These are phyloP conservation scores for Nipponacmea schrenckii DNA, from an alignment of 2,888 invertebrate species.

Conservation along the genomic window DNA sequence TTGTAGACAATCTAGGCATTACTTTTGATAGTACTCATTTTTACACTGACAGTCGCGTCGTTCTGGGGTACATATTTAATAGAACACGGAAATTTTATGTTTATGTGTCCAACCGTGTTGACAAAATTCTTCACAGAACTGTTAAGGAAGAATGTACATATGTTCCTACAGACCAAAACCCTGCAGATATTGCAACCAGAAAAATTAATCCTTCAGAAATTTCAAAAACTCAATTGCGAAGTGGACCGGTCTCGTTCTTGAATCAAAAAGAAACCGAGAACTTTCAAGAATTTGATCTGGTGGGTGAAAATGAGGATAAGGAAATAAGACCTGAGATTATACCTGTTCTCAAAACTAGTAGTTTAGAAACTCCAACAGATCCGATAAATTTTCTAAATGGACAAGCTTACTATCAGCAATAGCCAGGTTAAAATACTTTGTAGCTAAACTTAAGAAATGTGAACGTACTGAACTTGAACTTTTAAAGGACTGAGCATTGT, in stretches of 20 bases:
- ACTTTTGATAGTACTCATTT: constrained; percentile 7
- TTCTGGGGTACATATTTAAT: constrained; percentile 17
- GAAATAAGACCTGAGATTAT: constrained; percentile 11
- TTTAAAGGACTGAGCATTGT: not conserved
- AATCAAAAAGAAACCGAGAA: not conserved
- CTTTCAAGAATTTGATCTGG: not conserved
- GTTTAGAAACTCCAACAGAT: not conserved
- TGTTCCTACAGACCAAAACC: not conserved
- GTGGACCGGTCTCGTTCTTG: not conserved
- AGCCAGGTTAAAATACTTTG: not conserved
- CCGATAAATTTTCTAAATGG: not conserved
- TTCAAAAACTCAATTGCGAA: not conserved
- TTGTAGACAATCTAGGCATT: too few relatives aligned
- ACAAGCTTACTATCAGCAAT: not conserved
- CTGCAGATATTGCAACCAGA: constrained; percentile 11
- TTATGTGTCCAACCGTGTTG: constrained; percentile 16
- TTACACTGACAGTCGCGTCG: constrained; percentile 21
- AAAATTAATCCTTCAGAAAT: not conserved
- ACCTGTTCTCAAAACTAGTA: not conserved
- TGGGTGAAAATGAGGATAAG: not conserved
- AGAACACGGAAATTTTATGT: constrained; percentile 16
- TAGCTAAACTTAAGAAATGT: not conserved
- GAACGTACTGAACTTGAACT: too few relatives aligned
- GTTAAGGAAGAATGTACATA: not conserved
- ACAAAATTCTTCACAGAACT: constrained; percentile 15